phyloP scores from a whole-genome alignment of 2,888 invertebrate species.

The Chalcosyrphus nemorum region DNA sequence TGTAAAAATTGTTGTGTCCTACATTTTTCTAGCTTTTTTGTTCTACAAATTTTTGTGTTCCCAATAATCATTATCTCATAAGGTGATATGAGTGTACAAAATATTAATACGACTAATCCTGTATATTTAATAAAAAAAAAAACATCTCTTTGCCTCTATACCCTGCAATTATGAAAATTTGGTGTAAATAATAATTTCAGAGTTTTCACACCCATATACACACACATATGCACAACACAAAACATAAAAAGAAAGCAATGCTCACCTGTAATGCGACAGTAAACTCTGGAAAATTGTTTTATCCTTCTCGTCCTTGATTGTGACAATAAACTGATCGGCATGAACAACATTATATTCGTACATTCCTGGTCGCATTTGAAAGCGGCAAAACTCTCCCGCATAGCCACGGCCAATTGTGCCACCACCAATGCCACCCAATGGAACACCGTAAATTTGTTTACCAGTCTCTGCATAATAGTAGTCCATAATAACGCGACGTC shows the following conservation, averaged over 20 bases:
- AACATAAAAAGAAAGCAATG: slow-evolving; percentile 61
- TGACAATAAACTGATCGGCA: slow-evolving; percentile 95
- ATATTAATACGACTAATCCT: too few relatives aligned
- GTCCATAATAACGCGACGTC: slow-evolving; percentile 90
- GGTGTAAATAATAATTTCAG: too few relatives aligned
- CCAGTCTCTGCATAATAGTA: slow-evolving; percentile 87
- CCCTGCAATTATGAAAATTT: too few relatives aligned
- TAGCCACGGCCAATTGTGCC: slow-evolving; percentile 92
- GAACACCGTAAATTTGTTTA: slow-evolving; percentile 94
- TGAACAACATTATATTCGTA: slow-evolving; percentile 92
- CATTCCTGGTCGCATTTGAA: slow-evolving; percentile 93
- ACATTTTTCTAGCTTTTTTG: too few relatives aligned
- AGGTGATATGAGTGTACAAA: too few relatives aligned
- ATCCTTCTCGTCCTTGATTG: slow-evolving; percentile 87
- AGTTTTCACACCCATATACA: not conserved
- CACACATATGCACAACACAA: slow-evolving; percentile 14
- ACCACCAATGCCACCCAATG: slow-evolving; percentile 91
- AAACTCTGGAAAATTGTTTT: slow-evolving; percentile 90
- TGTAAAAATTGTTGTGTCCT: too few relatives aligned
- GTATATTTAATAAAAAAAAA: too few relatives aligned
- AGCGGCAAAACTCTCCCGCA: slow-evolving; percentile 96
- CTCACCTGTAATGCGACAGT: slow-evolving; percentile 89
- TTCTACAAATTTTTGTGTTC: too few relatives aligned
- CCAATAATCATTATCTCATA: too few relatives aligned
- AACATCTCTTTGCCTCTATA: too few relatives aligned